A percentile compares a stretch with the other conserved stretches of the same genome.
Conservation (phyloP, 2,797 vertebrate genomes). For the Spheniscus humboldti region DNA sequence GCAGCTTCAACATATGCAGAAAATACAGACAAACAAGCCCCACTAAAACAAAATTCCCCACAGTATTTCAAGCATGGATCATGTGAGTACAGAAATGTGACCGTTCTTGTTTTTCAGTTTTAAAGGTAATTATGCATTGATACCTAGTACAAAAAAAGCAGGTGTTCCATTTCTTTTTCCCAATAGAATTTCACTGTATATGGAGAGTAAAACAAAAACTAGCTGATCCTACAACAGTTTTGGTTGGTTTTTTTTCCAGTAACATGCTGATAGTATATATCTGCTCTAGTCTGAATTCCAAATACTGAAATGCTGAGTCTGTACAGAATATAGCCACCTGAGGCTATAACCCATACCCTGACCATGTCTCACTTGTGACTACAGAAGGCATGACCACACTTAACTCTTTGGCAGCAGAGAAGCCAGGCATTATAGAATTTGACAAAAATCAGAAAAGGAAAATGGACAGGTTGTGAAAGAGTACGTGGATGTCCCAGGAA, state of each 20-base stretch:
- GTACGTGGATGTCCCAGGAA: not conserved
- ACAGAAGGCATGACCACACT: not conserved
- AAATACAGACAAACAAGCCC: not conserved
- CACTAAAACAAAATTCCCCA: not conserved
- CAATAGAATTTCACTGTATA: not conserved
- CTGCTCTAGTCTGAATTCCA: not conserved
- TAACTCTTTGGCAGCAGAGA: not conserved
- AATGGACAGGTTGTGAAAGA: not conserved
- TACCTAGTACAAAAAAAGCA: not conserved
- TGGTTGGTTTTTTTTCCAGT: not conserved
- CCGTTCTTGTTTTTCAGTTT: not conserved
- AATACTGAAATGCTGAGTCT: not conserved
- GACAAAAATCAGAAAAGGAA: not conserved
- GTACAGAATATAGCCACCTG: not conserved
- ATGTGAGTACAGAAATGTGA: not conserved
- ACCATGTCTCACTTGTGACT: not conserved
- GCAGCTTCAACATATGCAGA: not conserved
- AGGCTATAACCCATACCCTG: not conserved
- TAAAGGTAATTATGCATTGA: not conserved
- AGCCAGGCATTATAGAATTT: not conserved
- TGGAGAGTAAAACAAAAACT: not conserved
- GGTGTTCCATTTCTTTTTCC: not conserved
- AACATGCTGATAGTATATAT: not conserved
- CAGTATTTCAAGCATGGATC: not conserved
- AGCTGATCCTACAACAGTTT: not conserved